These are phyloP conservation scores for Oligia strigilis DNA, from an alignment of 2,888 invertebrate genomes.

Conservation along the genomic window DNA sequence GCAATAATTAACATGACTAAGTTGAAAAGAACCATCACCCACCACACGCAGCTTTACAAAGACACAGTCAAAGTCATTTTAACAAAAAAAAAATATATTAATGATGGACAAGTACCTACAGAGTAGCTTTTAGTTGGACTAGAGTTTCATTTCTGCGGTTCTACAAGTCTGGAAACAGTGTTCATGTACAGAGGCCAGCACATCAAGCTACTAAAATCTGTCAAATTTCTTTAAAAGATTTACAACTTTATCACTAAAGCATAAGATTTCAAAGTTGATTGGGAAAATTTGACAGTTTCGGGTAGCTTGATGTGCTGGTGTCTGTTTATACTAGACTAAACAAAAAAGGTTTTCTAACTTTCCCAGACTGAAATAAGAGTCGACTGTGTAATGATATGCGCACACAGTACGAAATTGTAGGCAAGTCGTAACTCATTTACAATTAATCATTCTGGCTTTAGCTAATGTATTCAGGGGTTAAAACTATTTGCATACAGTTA, in stretches of 20 bases:
- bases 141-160: neutral
- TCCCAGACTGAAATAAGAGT: neutral
- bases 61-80: neutral
- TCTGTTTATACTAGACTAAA: neutral
- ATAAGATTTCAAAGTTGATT: no score
- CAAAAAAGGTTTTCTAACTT: neutral
- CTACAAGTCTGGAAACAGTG: neutral
- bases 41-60: neutral
- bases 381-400: conserved; percentile 33
- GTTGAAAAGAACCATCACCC: neutral
- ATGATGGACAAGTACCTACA: neutral
- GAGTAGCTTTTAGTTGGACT: neutral
- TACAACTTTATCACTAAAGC: no score
- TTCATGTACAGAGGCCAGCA: neutral
- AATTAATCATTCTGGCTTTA: conserved; percentile 65
- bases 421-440: conserved; percentile 66
- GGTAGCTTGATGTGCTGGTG: no score
- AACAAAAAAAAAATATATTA: neutral
- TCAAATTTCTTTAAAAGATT: no score
- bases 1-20: neutral
- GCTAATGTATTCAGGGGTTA: conserved; percentile 69
- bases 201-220: no score
- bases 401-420: conserved; percentile 49
- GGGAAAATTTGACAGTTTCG: no score
- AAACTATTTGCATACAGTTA: conserved; percentile 70